Conservation (phyloP, 2,797 vertebrate genomes). For the Sebastes steindachneri region DNA sequence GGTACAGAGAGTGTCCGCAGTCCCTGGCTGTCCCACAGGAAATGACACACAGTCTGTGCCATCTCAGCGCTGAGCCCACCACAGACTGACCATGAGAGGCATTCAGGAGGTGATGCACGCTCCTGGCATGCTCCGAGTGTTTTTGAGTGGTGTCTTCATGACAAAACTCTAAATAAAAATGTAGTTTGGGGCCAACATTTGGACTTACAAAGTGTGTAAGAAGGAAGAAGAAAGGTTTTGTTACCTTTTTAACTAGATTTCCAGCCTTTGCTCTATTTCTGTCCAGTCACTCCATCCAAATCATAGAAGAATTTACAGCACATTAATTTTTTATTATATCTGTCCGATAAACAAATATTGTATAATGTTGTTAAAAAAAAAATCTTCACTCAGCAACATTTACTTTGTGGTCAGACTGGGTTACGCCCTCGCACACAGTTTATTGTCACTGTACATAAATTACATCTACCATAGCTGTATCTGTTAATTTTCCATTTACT, state of each 20-base stretch:
- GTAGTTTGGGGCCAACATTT: conserved; percentile 9
- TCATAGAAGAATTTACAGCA: not conserved
- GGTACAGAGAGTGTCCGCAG: conserved; percentile 55
- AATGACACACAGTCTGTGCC: conserved; percentile 62
- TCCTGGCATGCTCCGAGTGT: conserved; percentile 11
- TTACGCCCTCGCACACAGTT: not conserved
- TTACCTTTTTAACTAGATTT: conserved; percentile 12
- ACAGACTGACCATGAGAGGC: conserved; percentile 37
- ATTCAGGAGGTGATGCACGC: conserved; percentile 36
- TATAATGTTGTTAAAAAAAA: not conserved
- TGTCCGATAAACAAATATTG: not conserved
- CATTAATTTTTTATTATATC: not conserved
- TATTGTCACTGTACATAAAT: not conserved
- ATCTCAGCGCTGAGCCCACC: conserved; percentile 48
- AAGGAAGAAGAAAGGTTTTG: conserved; percentile 7
- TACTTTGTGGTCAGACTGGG: not conserved
- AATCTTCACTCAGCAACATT: not conserved
- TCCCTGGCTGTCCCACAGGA: conserved; percentile 75
- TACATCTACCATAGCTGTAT: not conserved
- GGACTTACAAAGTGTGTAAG: conserved; percentile 11
- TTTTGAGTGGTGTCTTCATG: conserved; percentile 19
- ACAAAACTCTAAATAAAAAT: conserved; percentile 18
- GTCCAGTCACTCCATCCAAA: not conserved
- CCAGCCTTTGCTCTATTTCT: conserved; percentile 16
- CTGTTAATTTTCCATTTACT: conserved; percentile 23